Evolutionary conservation across 2,888 invertebrate genomes (phyloP).

Genomic region (Dendrolimus houi): DNA sequence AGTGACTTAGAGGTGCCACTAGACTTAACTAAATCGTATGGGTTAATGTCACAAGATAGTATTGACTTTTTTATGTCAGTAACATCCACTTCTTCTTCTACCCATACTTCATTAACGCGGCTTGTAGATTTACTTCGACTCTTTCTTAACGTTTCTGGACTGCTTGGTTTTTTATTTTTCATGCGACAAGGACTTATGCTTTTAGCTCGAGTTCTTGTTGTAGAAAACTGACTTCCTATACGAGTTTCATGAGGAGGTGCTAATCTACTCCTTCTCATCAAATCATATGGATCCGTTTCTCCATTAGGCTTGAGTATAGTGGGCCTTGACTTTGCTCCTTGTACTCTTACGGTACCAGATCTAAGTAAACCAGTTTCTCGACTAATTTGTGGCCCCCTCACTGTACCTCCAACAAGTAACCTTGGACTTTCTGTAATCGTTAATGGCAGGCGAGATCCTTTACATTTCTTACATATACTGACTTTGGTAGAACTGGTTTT

Average conservation of each 20-base stretch:
- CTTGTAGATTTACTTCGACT: conserved; percentile 67
- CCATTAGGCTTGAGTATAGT: conserved; percentile 79
- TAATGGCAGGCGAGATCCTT: conserved; percentile 85
- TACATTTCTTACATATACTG: conserved; percentile 88
- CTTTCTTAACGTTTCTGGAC: conserved; percentile 55
- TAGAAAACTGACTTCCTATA: conserved; percentile 69
- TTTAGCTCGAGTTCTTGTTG: conserved; percentile 68
- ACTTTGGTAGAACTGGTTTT: conserved; percentile 84
- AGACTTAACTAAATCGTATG: conserved; percentile 85
- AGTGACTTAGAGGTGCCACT: conserved; percentile 61
- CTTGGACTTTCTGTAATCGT: conserved; percentile 78
- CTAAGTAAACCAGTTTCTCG: conserved; percentile 65
- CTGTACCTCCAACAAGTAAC: conserved; percentile 77
- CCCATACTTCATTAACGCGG: conserved; percentile 65
- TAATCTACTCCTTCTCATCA: conserved; percentile 86
- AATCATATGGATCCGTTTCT: conserved; percentile 85
- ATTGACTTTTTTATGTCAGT: conserved; percentile 80
- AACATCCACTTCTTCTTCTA: conserved; percentile 47
- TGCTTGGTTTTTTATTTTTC: conserved; percentile 69
- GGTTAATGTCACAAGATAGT: conserved; percentile 89
- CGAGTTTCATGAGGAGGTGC: conserved; percentile 78
- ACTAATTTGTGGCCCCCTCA: conserved; percentile 70
- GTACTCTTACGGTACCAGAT: conserved; percentile 80
- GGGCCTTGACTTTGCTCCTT: conserved; percentile 76
- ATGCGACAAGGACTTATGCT: conserved; percentile 76